A percentile compares a stretch with the other conserved stretches of the same genome.
Evolutionary conservation across 2,797 vertebrate genomes (phyloP).

Genomic region (Onychomys torridus): DNA sequence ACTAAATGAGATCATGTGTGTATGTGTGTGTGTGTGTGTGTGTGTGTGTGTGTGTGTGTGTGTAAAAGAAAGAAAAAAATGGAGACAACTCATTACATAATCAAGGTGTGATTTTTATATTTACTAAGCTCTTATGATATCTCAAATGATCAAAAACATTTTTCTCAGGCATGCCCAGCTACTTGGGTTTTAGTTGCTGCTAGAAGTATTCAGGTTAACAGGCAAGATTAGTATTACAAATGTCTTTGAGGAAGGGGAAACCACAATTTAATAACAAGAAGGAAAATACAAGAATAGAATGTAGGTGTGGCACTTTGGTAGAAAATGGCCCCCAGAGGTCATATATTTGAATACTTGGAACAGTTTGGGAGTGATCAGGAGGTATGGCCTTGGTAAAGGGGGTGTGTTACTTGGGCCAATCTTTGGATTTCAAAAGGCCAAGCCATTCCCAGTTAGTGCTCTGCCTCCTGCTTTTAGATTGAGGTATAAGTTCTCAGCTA

Average conservation of each 20-base stretch:
- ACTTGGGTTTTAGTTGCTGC: not conserved
- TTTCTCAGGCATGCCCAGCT: not conserved
- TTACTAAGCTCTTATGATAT: not conserved
- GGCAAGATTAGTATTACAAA: not conserved
- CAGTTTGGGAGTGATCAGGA: not conserved
- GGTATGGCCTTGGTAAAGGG: not conserved
- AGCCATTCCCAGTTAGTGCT: not conserved
- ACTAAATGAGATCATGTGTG: not conserved
- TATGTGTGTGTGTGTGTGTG: not conserved
- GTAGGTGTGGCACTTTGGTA: not conserved
- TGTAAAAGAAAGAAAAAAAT: not conserved
- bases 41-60: not conserved
- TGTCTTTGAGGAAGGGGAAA: not conserved
- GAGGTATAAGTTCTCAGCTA: not conserved
- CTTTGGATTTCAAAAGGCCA: not conserved
- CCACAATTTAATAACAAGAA: not conserved
- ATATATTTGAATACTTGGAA: not conserved
- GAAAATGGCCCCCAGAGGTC: not conserved
- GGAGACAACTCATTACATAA: not conserved
- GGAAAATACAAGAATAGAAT: not conserved
- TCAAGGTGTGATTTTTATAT: conserved; percentile 11
- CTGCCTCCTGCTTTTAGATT: not conserved
- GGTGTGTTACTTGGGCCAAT: not conserved
- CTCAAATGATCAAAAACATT: not conserved
- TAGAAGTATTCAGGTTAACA: not conserved